A percentile compares a stretch with the other conserved stretches of the same genome.
Evolutionary conservation across 2,888 invertebrate genomes (phyloP).

Genomic region (Hirtodrosophila trivittata): DNA sequence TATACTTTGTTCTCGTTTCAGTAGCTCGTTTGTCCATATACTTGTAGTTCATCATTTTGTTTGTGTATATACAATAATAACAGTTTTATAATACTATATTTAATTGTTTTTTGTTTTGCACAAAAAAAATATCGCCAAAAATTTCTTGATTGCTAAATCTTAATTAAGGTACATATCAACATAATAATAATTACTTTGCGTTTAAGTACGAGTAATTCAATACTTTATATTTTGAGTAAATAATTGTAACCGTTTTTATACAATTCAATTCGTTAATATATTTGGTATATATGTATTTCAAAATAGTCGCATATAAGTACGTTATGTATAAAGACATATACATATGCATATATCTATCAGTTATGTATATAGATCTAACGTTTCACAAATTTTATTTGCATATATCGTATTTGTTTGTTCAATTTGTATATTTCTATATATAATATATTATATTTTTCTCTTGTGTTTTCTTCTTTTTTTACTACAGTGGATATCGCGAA

Average conservation of each 20-base stretch:
- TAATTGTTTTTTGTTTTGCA: slow-evolving; percentile 49
- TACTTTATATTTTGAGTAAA: slow-evolving; percentile 34
- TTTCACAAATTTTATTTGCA: slow-evolving; percentile 41
- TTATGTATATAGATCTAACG: slow-evolving; percentile 52
- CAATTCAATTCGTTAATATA: slow-evolving; percentile 37
- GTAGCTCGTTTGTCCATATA: slow-evolving; percentile 59
- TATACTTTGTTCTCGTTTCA: slow-evolving; percentile 49
- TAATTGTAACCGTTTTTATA: slow-evolving; percentile 37
- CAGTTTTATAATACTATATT: slow-evolving; percentile 40
- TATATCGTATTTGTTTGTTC: slow-evolving; percentile 22
- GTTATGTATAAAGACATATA: slow-evolving; percentile 21
- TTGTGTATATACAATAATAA: slow-evolving; percentile 40
- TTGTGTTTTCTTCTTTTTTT: slow-evolving; percentile 9
- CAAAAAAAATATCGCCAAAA: slow-evolving; percentile 30
- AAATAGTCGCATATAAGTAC: slow-evolving; percentile 46
- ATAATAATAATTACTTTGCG: slow-evolving; percentile 9
- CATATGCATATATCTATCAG: slow-evolving; percentile 20
- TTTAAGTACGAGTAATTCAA: slow-evolving; percentile 14
- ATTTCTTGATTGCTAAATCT: slow-evolving; percentile 15
- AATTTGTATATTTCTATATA: slow-evolving; percentile 1
- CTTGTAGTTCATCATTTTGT: slow-evolving; percentile 31
- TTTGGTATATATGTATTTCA: slow-evolving; percentile 16
- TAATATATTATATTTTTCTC: slow-evolving; percentile 1
- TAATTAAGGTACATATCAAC: slow-evolving; percentile 14
- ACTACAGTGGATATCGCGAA: slow-evolving; percentile 49